These are phyloP conservation scores for Phaethon lepturus DNA, from an alignment of 2,113 vertebrate genomes.

Conservation along the genomic window DNA sequence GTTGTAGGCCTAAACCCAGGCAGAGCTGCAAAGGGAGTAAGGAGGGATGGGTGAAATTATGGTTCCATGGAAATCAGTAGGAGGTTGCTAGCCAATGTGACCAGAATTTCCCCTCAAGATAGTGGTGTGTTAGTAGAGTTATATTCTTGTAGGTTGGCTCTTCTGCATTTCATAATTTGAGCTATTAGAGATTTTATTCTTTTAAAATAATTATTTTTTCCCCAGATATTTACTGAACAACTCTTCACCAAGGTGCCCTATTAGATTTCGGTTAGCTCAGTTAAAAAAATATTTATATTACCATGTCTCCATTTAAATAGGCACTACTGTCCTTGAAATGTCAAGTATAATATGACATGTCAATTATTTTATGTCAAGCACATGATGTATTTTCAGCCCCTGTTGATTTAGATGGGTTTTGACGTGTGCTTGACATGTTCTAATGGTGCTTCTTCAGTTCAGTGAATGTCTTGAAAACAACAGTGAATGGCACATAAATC, in stretches of 20 bases:
- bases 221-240: not conserved
- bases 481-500: constrained; percentile 22
- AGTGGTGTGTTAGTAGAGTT: not conserved
- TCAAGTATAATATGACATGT: constrained; percentile 42
- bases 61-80: not conserved
- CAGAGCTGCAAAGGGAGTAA: not conserved
- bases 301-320: not conserved
- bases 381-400: constrained; percentile 3
- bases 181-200: not conserved
- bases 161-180: not conserved
- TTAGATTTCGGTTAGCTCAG: not conserved
- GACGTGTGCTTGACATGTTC: constrained; percentile 33
- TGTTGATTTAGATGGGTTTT: constrained; percentile 29
- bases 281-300: not conserved
- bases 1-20: not conserved
- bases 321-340: constrained; percentile 50
- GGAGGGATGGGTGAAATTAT: not conserved
- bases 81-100: not conserved
- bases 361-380: not conserved
- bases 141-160: not conserved
- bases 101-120: not conserved
- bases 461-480: constrained; percentile 42
- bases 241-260: not conserved
- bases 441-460: constrained; percentile 47
- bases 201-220: not conserved